Base-by-base conservation (phyloP, 2,797 vertebrate genomes). In the Graptemys geographica region DNA sequence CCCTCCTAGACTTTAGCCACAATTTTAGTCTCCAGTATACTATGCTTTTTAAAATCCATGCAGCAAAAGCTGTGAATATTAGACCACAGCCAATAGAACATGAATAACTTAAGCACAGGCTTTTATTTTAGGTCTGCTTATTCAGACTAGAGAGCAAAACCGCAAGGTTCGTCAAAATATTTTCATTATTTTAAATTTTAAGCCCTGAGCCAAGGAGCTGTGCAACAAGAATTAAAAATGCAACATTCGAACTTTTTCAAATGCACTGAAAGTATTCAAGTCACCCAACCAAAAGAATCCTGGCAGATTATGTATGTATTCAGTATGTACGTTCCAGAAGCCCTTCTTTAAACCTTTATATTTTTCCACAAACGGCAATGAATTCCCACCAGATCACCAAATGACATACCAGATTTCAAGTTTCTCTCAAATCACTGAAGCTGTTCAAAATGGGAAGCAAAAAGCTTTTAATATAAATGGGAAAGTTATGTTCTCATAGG, bases 21-120 rank as follows among this genome's bases (percentile, higher is more conserved):
- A 80, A 92, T 49, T 82, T 47, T 96, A 91, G 94, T 92, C 92
- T 96, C 10, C 3, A 79, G 89, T 96, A 94, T 96, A 96, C 78
- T 47, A 94, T 6, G 90, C 83, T 28, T 0, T 0, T 79, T 19
- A 44, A 95, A 86, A 72, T 88, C 93, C 94, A 92, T 93, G 83
- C 92, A 52, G 83, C 83, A 92, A 97, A 95, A 41, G 92, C 2
- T 87, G 80, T 93, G 81, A 82, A 92, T 81, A 88, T 84, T 94
- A 93, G n/a, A 11, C 23, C 55, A 57, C 44, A 51, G 51, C 55
- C 94, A 92, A 47, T 65, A 94, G 80, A 3, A 15, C 37, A 47
- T 80, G 57, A 5, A 21, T 79, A 65, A 49, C 84, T 0, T 3
- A 52, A 89, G 27, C 90, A 86, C 88, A 90, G 89, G 78, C 1